phyloP scores from a whole-genome alignment of 2,797 vertebrate species.

The Myripristis murdjan region DNA sequence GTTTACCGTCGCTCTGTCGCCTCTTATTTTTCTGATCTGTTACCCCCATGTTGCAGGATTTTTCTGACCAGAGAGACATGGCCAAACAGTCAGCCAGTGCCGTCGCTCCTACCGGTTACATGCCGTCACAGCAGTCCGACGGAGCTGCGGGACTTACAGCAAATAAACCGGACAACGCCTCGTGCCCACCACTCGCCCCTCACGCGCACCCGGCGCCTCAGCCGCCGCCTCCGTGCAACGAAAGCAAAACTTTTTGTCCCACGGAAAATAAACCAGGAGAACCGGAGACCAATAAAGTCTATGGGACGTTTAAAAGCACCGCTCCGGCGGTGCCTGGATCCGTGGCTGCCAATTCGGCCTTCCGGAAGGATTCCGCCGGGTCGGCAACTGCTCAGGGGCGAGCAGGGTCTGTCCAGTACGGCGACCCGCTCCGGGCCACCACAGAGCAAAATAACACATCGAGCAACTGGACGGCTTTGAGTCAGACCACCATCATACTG shows the following conservation, averaged over 20 bases:
- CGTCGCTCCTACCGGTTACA: conserved; percentile 80
- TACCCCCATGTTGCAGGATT: conserved; percentile 88
- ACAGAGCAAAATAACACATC: conserved; percentile 90
- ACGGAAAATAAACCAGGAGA: conserved; percentile 86
- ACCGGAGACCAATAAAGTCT: conserved; percentile 86
- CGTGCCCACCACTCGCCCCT: conserved; percentile 57
- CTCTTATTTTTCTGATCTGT: conserved; percentile 55
- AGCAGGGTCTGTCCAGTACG: conserved; percentile 78
- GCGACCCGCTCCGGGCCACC: conserved; percentile 85
- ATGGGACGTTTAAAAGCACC: conserved; percentile 90
- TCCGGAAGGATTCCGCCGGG: conserved; percentile 84
- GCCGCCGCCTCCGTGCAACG: conserved; percentile 73
- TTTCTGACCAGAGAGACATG: conserved; percentile 89
- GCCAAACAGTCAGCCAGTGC: conserved; percentile 79
- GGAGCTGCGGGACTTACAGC: conserved; percentile 82
- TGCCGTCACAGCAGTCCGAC: conserved; percentile 77
- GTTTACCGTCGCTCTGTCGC: neutral
- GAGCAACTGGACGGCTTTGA: conserved; percentile 92
- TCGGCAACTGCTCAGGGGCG: conserved; percentile 67
- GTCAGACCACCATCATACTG: conserved; percentile 95
- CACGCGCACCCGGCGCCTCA: conserved; percentile 74
- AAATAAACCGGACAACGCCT: conserved; percentile 84
- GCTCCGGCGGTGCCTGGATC: conserved; percentile 78
- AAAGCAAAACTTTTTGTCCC: conserved; percentile 85
- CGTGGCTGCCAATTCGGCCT: conserved; percentile 73